These are phyloP conservation scores for Zoanthus sociatus DNA, from an alignment of 92 coral and sea anemone genomes.

Conservation along the genomic window DNA sequence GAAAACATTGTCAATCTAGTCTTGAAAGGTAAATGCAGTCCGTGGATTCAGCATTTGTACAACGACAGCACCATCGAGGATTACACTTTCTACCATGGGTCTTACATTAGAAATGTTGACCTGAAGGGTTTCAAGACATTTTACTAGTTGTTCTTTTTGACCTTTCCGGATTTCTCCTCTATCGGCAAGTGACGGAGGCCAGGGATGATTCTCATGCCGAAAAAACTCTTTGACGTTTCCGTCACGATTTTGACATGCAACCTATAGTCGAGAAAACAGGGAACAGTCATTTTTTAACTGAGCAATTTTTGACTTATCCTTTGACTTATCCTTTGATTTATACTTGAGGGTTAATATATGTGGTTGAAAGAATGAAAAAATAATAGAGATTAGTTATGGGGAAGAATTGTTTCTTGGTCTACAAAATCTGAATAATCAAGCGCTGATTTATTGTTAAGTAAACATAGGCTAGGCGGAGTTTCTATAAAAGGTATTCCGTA, in stretches of 20 bases:
- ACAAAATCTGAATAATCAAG: neutral
- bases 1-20: too few relatives aligned
- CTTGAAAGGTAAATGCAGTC: too few relatives aligned
- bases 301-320: constrained; percentile 48
- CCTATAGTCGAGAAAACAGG: constrained; percentile 39
- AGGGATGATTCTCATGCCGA: constrained; percentile 30
- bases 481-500: constrained; percentile 38
- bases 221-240: constrained; percentile 33
- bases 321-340: constrained; percentile 13
- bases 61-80: too few relatives aligned
- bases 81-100: too few relatives aligned
- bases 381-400: too few relatives aligned
- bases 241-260: constrained; percentile 27
- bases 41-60: too few relatives aligned
- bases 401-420: neutral
- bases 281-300: constrained; percentile 59
- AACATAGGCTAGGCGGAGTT: constrained; percentile 8
- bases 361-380: too few relatives aligned
- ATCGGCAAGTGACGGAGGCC: constrained; percentile 35
- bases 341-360: too few relatives aligned
- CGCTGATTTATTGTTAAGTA: constrained; percentile 16
- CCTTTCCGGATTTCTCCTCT: constrained; percentile 25
- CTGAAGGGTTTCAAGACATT: neutral
- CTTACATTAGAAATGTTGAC: too few relatives aligned
- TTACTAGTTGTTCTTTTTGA: constrained; percentile 38